phyloP scores from a whole-genome alignment of 2,888 invertebrate species.

The Lasius fuliginosus region DNA sequence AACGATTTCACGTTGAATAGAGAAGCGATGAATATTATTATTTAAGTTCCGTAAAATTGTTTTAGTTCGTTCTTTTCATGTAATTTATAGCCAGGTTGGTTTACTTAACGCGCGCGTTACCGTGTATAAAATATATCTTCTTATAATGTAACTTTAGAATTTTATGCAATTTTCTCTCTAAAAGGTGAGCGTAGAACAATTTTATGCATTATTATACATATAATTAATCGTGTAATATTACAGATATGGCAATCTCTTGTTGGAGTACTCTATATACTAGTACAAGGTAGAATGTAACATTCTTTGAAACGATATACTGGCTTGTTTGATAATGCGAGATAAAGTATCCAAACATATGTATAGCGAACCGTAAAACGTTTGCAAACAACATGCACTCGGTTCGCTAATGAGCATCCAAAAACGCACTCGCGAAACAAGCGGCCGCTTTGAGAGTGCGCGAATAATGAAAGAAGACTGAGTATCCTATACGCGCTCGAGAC shows the following conservation, averaged over 20 bases:
- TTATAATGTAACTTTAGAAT: neutral
- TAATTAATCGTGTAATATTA: neutral
- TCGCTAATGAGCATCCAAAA: slow-evolving; percentile 34
- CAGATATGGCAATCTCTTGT: neutral
- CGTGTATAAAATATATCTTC: neutral
- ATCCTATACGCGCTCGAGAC: slow-evolving; percentile 2
- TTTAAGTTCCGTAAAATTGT: slow-evolving; percentile 11
- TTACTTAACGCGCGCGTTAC: neutral
- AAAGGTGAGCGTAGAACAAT: neutral
- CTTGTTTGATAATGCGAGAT: neutral
- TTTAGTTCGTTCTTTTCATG: neutral
- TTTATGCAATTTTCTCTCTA: neutral
- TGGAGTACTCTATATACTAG: neutral
- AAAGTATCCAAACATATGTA: neutral
- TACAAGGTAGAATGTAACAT: neutral
- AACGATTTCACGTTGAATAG: neutral
- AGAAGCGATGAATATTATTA: slow-evolving; percentile 26
- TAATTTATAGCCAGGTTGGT: neutral
- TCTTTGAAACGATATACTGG: neutral
- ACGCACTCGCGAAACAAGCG: neutral
- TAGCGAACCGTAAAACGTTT: neutral
- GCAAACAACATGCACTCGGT: neutral
- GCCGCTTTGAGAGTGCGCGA: slow-evolving; percentile 1
- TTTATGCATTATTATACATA: neutral
- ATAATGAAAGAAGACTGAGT: slow-evolving; percentile 11